phyloP scores from a whole-genome alignment of 1,140 invertebrate genomes.

The Sminthurinus signatus region DNA sequence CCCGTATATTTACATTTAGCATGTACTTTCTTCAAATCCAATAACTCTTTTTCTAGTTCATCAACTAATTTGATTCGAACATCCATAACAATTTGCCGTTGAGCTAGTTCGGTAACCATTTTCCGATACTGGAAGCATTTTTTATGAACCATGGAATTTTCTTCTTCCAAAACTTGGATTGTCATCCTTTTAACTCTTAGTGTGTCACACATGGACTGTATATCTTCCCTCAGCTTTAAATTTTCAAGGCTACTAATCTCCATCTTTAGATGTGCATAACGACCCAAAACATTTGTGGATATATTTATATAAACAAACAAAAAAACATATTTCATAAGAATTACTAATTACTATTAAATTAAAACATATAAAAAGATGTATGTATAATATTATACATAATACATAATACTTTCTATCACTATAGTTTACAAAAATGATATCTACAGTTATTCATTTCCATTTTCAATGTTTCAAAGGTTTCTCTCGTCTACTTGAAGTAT shows the following conservation, averaged over 20 bases:
- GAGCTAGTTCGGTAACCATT: conserved; percentile 21
- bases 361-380: too few species aligned
- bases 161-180: conserved; percentile 32
- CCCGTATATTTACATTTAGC: conserved; percentile 16
- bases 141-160: conserved; percentile 25
- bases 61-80: conserved; percentile 10
- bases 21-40: conserved; percentile 14
- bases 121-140: conserved; percentile 31
- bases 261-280: conserved; percentile 21
- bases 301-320: too few species aligned
- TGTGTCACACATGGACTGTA: neutral
- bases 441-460: too few species aligned
- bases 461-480: too few species aligned
- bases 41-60: conserved; percentile 21
- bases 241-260: conserved; percentile 28
- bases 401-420: too few species aligned
- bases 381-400: too few species aligned
- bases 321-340: too few species aligned
- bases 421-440: too few species aligned
- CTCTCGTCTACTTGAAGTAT: too few species aligned
- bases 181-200: conserved; percentile 26
- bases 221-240: conserved; percentile 22
- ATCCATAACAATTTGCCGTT: conserved; percentile 32
- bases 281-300: too few species aligned
- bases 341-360: too few species aligned